phyloP scores from a whole-genome alignment of 53 echinoderm and acorn worm species.

The Zoroaster sp. region DNA sequence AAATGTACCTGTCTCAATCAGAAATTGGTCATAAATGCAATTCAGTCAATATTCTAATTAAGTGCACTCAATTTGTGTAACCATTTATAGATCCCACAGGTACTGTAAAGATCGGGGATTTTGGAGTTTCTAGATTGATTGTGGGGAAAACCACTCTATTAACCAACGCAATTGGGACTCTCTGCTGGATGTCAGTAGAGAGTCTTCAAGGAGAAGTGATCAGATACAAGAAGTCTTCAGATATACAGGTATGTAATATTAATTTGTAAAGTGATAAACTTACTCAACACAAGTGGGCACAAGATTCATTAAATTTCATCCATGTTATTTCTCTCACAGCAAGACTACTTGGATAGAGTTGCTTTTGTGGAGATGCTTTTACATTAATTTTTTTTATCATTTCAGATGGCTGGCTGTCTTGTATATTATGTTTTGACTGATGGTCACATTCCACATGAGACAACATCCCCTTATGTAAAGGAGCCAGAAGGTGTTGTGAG shows the following conservation, averaged over 20 bases:
- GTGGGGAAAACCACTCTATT: not conserved
- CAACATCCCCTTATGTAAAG: not conserved
- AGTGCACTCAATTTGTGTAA: not conserved
- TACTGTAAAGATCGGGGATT: not conserved
- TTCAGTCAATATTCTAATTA: not conserved
- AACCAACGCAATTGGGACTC: not conserved
- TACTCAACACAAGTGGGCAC: not conserved
- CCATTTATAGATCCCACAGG: not conserved
- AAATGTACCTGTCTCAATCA: not conserved
- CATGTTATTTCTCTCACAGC: too few relatives aligned
- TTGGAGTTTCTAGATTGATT: not conserved
- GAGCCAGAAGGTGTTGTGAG: conserved; percentile 12
- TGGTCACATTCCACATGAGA: conserved; percentile 25
- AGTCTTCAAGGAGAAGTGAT: not conserved
- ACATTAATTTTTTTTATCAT: too few relatives aligned
- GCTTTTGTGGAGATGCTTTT: too few relatives aligned
- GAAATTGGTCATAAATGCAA: not conserved
- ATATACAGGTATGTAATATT: conserved; percentile 2
- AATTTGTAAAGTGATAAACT: not conserved
- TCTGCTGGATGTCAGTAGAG: not conserved
- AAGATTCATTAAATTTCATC: not conserved
- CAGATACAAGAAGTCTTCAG: not conserved
- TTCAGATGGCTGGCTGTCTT: not conserved
- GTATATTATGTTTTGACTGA: not conserved
- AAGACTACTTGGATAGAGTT: too few relatives aligned